Evolutionary conservation across 2,113 vertebrate species (phyloP), one percentile per base, ranked within the genome.

Genomic region (Poeciliopsis retropinna): DNA sequence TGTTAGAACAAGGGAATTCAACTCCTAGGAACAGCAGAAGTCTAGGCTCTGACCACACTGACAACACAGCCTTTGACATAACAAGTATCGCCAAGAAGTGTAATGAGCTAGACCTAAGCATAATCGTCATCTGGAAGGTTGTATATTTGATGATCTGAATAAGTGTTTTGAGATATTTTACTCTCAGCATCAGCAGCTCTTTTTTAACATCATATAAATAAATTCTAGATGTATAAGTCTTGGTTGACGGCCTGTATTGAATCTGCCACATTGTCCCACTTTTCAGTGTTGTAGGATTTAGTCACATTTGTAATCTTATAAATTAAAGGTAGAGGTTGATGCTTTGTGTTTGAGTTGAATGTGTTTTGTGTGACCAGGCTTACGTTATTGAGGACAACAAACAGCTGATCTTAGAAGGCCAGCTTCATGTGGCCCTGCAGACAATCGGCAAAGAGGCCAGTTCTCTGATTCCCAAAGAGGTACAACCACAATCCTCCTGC

Each of bases 331-430:
- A 47, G 28, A 39, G 11, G n/a, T 37, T 25, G 64, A 31, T 28
- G 28, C 9, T 67, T 13, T 30, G 28, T 29, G n/a, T 8, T 67
- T 29, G 65, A 47, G 10, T 47, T 1, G 30, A 32, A 30, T 37
- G 32, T 78, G 7, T 67, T 75, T 63, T 89, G 0, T 93, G 79
- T 69, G 75, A 77, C 94, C 83, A 99, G 98, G 98, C 97, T 0
- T 98, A 96, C 66, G 97, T 99, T 72, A 95, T 99, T 0, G 98
- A 99, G 90, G 98, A 99, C 91, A 99, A 94, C 85, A 98, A 97
- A 75, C 97, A 99, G 80, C 95, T 98, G 65, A 98, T 98, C 88
- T 92, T 99, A 79, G 97, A 99, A 90, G 98, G 98, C 30, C 98
- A 99, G 82, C 96, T 99, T 87, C 97, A 99, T 32, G 95, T 99